A percentile compares a stretch with the other conserved stretches of the same genome.
Conservation (phyloP, 2,888 invertebrate genomes). For the Laothoe populi region DNA sequence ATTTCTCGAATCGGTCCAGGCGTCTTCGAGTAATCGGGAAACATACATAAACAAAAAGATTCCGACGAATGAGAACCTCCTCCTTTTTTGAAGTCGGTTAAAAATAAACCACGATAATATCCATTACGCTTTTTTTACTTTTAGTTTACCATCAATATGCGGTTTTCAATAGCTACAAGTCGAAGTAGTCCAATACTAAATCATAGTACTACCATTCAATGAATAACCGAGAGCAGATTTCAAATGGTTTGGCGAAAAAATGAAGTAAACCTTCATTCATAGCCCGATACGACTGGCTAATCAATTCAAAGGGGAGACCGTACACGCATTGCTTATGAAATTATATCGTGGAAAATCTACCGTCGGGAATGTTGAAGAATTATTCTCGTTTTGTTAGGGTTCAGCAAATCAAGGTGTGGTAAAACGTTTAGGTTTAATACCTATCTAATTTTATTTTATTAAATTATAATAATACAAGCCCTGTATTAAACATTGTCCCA, state of each 20-base stretch:
- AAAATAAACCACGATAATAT: too few species aligned
- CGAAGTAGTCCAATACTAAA: conserved; percentile 32
- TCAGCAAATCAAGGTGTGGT: neutral
- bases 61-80: too few species aligned
- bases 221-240: conserved; percentile 61
- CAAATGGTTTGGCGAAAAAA: conserved; percentile 57
- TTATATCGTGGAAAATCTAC: conserved; percentile 80
- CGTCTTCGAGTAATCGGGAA: too few species aligned
- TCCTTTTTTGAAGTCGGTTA: too few species aligned
- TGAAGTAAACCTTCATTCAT: conserved; percentile 71
- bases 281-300: conserved; percentile 78
- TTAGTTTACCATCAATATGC: conserved; percentile 8
- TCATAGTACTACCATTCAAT: conserved; percentile 46
- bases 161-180: conserved; percentile 7
- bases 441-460: too few species aligned
- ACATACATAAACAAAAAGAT: too few species aligned
- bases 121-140: too few species aligned
- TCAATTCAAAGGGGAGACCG: conserved; percentile 81
- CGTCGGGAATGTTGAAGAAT: conserved; percentile 64
- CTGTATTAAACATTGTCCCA: too few species aligned
- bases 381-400: conserved; percentile 51
- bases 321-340: conserved; percentile 77
- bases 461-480: too few species aligned
- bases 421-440: neutral
- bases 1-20: too few species aligned